Evolutionary conservation across 2,113 vertebrate species (phyloP).

Genomic region (Silurus glanis): DNA sequence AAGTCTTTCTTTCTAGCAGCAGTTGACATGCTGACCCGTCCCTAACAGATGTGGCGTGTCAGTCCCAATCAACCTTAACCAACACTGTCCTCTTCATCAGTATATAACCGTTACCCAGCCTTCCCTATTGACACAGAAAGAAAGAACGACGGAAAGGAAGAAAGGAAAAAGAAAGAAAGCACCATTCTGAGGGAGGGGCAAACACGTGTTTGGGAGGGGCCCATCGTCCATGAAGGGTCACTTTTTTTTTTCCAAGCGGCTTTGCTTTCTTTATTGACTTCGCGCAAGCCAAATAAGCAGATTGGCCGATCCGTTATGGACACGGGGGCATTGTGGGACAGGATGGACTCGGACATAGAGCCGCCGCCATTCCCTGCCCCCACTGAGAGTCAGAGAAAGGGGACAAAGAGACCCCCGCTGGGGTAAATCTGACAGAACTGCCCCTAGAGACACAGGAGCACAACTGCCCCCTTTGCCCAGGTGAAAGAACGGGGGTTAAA

Average conservation of each 20-base stretch:
- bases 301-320: constrained; percentile 84
- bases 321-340: constrained; percentile 76
- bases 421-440: constrained; percentile 83
- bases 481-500: constrained; percentile 78
- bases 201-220: constrained; percentile 53
- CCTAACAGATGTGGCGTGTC: constrained; percentile 46
- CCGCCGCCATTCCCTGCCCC: constrained; percentile 72
- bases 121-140: constrained; percentile 43
- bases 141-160: constrained; percentile 29
- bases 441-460: constrained; percentile 80
- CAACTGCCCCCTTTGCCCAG: constrained; percentile 79
- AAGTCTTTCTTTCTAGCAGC: neutral
- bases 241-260: constrained; percentile 68
- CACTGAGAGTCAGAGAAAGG: constrained; percentile 78
- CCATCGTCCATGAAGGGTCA: constrained; percentile 35
- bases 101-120: constrained; percentile 44
- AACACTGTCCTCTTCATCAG: constrained; percentile 40
- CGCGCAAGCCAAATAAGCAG: constrained; percentile 87
- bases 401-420: constrained; percentile 87
- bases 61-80: constrained; percentile 25
- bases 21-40: neutral
- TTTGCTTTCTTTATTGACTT: constrained; percentile 84
- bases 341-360: constrained; percentile 81
- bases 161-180: constrained; percentile 42
- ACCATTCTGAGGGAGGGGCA: constrained; percentile 41